Evolutionary conservation across 2,797 vertebrate genomes (phyloP).

Genomic region (Acrocephalus scirpaceus): DNA sequence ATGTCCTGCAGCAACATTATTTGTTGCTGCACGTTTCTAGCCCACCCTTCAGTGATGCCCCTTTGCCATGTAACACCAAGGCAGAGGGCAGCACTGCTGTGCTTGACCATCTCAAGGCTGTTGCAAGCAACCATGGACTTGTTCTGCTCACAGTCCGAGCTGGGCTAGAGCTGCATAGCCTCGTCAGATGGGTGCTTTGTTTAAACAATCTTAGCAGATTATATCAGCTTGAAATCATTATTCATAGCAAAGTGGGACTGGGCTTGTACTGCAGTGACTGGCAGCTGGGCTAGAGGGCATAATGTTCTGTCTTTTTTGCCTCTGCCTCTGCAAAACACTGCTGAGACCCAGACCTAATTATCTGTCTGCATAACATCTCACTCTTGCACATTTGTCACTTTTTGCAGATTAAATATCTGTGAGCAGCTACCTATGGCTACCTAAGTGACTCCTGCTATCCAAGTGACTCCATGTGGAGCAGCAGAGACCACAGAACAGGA

Average conservation of each 20-base stretch:
- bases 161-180: neutral
- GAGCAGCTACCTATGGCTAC: neutral
- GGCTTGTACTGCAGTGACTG: neutral
- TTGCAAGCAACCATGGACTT: neutral
- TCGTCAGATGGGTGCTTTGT: neutral
- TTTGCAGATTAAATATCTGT: neutral
- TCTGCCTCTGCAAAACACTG: neutral
- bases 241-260: neutral
- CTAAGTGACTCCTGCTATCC: neutral
- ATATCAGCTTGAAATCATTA: neutral
- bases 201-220: neutral
- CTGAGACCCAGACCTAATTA: neutral
- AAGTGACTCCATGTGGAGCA: neutral
- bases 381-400: neutral
- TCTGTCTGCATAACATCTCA: neutral
- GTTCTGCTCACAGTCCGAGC: neutral
- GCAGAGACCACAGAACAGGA: neutral
- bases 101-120: neutral
- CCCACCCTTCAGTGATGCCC: neutral
- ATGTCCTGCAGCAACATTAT: neutral
- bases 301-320: neutral
- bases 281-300: neutral
- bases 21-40: neutral
- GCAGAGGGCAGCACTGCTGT: neutral
- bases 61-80: neutral